Evolutionary conservation across 1,140 invertebrate genomes (phyloP), one percentile per base, ranked within the genome.

Genomic region (Sesamia nonagrioides): DNA sequence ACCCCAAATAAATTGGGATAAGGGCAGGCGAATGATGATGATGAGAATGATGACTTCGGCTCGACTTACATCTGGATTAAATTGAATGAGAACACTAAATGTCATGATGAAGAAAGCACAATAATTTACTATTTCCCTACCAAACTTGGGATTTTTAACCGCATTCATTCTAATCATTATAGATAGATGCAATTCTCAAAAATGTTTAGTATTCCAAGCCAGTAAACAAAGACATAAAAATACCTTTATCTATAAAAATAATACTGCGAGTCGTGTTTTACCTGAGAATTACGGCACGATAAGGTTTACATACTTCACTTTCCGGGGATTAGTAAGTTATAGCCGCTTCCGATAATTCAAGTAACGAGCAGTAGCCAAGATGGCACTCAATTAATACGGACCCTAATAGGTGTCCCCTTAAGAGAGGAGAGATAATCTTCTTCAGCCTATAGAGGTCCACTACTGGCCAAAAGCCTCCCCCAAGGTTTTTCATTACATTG

Each of bases 361-460:
- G 60, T 63, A 17, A 4, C 15, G 17, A 37, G 60, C 54, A 63
- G 40, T 63, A 63, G 60, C 60, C 60, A 35, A 15, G 60, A 63
- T 40, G 60, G n/a, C 37, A 63, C 60, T 63, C 60, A 63, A 63
- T 63, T 63, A 63, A 63, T 63, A 63, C 40, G 56, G 33, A 66
- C 9, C n/a, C 17, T 40, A 66, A 42, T 42, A 45, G 17, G 66
- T n/a, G 45, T 48, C 66, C 40, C 8, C 42, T n/a, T 68, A 27
- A 18, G 42, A 69, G 4, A 37, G 4, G n/a, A 48, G 66, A 45
- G 42, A 21, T 69, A 63, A n/a, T n/a, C n/a, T n/a, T n/a, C n/a
- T n/a, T n/a, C n/a, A n/a, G n/a, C n/a, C n/a, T n/a, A n/a, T n/a
- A n/a, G n/a, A n/a, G n/a, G n/a, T n/a, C n/a, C n/a, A n/a, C n/a